Base-by-base conservation (phyloP, 1,140 invertebrate genomes). In the Drosophila varians region DNA sequence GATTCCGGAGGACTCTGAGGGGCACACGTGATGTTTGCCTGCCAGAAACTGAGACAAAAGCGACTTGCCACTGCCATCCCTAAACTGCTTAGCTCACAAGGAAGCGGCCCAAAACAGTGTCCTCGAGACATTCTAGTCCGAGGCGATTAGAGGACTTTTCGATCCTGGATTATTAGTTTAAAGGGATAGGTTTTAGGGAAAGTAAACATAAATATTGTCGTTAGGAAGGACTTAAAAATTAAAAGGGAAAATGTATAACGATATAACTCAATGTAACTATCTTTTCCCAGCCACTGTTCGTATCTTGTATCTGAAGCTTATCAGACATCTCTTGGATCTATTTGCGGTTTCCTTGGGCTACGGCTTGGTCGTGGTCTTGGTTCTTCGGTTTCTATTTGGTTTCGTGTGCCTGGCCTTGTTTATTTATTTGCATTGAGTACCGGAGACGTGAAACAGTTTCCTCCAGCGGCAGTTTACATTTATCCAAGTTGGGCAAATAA, bases 401-500 rank as follows among this genome's bases (percentile, higher is more conserved):
- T 64, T 65, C 61, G 74, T 79, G 53, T 79, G 70, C 45, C 53
- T 42, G 49, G 38, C 28, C 51, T 72, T 72, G 77, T 66, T 66
- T 66, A 64, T 79, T 54, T 72, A 71, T 52, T 64, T 78, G 56
- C 36, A 36, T 57, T 54, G 38, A 34, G 62, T 51, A 36, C 23
- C 57, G 34, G 57, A 51, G 45, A 64, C 58, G 57, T 19, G n/a
- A 45, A 40, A 31, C 36, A 12, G 61, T 31, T 61, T 42, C 43
- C n/a, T 36, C 40, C 31, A 62, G 48, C 61, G 48, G 34, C 42
- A 11, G 73, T 86, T 86, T 86, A 75, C 80, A 64, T 84, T 76
- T 79, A 60, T 73, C 66, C 62, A 79, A 80, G 61, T 80, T 80
- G 69, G 62, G 77, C 82, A 86, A 86, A 86, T 87, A 86, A 61